Evolutionary conservation across 2,113 vertebrate genomes (phyloP), one percentile per base, ranked within the genome.

Genomic region (Mesoclemmys tuberculata): DNA sequence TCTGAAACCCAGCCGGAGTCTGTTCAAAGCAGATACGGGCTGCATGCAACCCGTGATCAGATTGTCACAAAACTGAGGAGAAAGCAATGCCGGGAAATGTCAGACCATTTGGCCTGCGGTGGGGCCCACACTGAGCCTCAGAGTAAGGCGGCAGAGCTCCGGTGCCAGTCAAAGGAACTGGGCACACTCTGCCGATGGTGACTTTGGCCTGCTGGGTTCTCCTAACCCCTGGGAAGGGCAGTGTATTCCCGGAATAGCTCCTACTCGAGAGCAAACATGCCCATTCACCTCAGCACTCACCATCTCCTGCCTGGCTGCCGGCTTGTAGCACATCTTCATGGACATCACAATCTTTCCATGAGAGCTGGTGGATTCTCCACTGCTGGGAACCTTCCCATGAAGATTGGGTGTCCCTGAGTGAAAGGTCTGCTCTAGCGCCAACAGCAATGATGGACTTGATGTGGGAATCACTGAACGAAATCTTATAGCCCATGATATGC

Each of bases 41-140:
- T 22, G 41, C 10, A 3, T 26, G 6, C 46, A 9, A n/a, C n/a
- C n/a, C n/a, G n/a, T n/a, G 41, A 7, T 14, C 24, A 74, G 93
- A 44, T 9, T 16, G 31, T 44, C 90, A 87, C 82, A 52, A 44
- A 54, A n/a, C 3, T 6, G 11, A 2, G 21, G 38, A 31, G 78
- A 56, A 79, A 68, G 82, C 35, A 35, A 79, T 54, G 4, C 16
- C 86, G 74, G 51, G 46, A 11, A 78, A 18, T 21, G 13, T 35
- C 6, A 5, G 29, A 22, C 41, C 1, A 1, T 29, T 55, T 38
- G 27, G 4, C 29, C 38, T 68, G 48, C 58, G 27, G 48, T 19
- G 10, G 4, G 6, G 24, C 27, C 12, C 49, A 80, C 0, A 1
- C 35, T 41, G 5, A 14, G 64, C 41, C 0, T 2, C 64, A 82